Evolutionary conservation across 1,140 invertebrate species (phyloP).

Genomic region (Arion vulgaris): DNA sequence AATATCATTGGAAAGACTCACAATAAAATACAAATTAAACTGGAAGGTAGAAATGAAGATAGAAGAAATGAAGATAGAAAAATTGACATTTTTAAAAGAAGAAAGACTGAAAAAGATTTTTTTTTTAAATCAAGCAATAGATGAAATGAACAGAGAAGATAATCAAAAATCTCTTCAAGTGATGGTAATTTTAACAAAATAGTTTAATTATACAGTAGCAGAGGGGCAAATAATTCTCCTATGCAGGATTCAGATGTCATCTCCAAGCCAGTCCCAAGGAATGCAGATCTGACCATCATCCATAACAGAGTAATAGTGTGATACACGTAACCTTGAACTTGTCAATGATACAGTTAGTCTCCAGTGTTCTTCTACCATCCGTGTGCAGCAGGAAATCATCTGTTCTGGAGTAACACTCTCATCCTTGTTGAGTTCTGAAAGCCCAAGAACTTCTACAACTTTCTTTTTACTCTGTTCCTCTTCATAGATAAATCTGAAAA

Average conservation of each 20-base stretch:
- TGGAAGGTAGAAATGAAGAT: no score
- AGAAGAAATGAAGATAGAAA: no score
- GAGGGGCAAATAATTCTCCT: no score
- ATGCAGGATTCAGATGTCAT: no score
- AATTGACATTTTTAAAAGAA: no score
- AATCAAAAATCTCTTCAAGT: neutral
- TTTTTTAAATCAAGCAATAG: no score
- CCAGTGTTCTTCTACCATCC: constrained; percentile 78
- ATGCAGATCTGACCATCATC: constrained; percentile 92
- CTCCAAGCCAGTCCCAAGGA: constrained; percentile 86
- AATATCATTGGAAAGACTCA: no score
- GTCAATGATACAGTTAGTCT: constrained; percentile 69
- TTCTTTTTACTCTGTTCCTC: constrained; percentile 79
- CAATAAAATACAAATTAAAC: no score
- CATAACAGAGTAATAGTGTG: constrained; percentile 92
- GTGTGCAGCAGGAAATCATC: constrained; percentile 88
- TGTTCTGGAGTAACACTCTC: constrained; percentile 90
- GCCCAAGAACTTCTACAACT: constrained; percentile 82
- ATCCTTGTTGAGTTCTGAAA: constrained; percentile 85
- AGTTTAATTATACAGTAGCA: neutral
- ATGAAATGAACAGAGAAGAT: no score
- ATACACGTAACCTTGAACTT: constrained; percentile 83
- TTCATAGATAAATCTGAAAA: constrained; percentile 48
- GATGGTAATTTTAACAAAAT: neutral
- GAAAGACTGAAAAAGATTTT: no score